A percentile compares a stretch with the other conserved stretches of the same genome.
phyloP scores from a whole-genome alignment of 1,140 invertebrate species.

The Ostrea edulis region DNA sequence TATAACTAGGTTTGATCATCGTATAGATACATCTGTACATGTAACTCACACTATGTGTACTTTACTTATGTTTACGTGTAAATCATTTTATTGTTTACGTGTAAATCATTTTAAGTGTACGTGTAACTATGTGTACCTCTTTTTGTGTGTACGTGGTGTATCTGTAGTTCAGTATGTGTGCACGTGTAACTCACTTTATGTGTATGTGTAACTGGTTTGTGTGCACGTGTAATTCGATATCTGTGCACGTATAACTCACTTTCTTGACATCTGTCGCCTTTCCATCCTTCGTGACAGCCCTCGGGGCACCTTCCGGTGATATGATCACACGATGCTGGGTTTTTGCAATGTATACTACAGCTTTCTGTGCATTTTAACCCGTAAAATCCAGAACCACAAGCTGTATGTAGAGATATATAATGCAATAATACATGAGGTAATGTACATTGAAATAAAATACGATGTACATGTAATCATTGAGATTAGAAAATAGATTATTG shows the following conservation, averaged over 20 bases:
- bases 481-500: neutral
- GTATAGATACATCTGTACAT: no score
- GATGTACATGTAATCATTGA: neutral
- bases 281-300: neutral
- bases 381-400: neutral
- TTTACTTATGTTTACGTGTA: no score
- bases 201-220: neutral
- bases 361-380: neutral
- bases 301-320: neutral
- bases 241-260: neutral
- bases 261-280: neutral
- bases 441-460: neutral
- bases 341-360: neutral
- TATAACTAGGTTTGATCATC: no score
- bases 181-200: neutral
- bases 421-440: neutral
- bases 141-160: no score
- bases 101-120: no score
- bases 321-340: neutral
- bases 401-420: neutral
- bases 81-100: no score
- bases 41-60: no score
- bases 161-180: no score
- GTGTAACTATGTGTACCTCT: no score
- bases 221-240: no score